Conservation (phyloP, 2,888 invertebrate genomes). For the Eristalis tenax region DNA sequence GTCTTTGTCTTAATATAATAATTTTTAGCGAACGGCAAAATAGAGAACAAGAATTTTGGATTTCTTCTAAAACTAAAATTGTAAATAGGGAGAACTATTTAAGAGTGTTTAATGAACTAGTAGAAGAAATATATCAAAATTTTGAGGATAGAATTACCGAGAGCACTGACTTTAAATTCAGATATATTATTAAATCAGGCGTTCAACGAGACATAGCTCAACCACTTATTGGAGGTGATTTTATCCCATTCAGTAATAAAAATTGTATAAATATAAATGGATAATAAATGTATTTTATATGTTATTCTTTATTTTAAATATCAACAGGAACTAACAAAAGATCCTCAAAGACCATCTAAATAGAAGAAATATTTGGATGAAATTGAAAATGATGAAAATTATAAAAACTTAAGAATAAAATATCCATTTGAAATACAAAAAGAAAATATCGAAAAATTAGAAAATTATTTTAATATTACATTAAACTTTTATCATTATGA, state of each 20-base stretch:
- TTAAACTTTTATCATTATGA: constrained; percentile 18
- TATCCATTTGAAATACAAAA: no score
- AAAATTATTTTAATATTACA: constrained; percentile 20
- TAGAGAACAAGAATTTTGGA: neutral
- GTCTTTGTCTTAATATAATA: neutral
- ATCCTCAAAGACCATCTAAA: no score
- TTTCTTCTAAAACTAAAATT: constrained; percentile 4
- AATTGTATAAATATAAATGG: no score
- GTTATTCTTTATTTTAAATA: no score
- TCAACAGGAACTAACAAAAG: no score
- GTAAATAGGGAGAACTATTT: constrained; percentile 25
- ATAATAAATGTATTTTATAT: no score
- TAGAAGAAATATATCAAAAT: constrained; percentile 14
- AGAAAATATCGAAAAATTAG: neutral
- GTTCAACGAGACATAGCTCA: constrained; percentile 15
- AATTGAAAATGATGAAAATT: no score
- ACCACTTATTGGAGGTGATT: constrained; percentile 1
- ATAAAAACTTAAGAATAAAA: no score
- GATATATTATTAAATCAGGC: constrained; percentile 21
- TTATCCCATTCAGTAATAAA: neutral
- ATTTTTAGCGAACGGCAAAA: no score
- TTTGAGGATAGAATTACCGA: constrained; percentile 16
- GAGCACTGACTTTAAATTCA: constrained; percentile 9
- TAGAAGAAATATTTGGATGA: no score
- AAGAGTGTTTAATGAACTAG: neutral